Evolutionary conservation across 1,140 invertebrate genomes (phyloP).

Genomic region (Ostrea edulis): DNA sequence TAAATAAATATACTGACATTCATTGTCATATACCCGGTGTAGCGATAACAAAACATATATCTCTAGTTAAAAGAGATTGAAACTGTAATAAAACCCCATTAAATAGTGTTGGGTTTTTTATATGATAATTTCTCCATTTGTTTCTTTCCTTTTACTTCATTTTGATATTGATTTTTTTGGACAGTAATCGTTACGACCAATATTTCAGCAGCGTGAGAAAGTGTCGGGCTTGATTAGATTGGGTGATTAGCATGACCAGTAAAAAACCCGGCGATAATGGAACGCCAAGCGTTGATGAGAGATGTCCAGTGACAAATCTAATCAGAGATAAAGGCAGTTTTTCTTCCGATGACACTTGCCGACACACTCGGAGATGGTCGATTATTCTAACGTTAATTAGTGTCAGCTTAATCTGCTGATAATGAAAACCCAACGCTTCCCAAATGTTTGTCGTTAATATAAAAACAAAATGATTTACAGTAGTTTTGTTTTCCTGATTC

Average conservation of each 20-base stretch:
- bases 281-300: background rate
- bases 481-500: too few species aligned
- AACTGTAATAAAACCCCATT: too few species aligned
- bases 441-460: background rate
- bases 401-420: background rate
- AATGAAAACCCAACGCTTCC: background rate
- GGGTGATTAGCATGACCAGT: slow-evolving; percentile 29
- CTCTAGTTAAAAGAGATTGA: background rate
- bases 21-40: too few species aligned
- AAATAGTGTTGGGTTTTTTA: too few species aligned
- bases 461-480: background rate
- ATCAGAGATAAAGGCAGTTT: background rate
- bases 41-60: background rate
- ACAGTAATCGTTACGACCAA: background rate
- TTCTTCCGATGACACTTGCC: background rate
- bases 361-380: background rate
- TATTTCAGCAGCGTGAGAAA: slow-evolving; percentile 29
- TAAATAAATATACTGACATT: too few species aligned
- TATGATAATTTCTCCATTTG: too few species aligned
- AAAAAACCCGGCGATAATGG: background rate
- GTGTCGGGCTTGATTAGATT: slow-evolving; percentile 27
- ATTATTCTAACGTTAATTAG: slow-evolving; percentile 36
- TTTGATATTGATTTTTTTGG: background rate
- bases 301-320: slow-evolving; percentile 25
- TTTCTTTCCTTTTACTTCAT: background rate